A percentile compares a stretch with the other conserved stretches of the same genome.
These are phyloP conservation scores for Amblyornis subalaris DNA, from an alignment of 2,113 vertebrate species.

Conservation along the genomic window DNA sequence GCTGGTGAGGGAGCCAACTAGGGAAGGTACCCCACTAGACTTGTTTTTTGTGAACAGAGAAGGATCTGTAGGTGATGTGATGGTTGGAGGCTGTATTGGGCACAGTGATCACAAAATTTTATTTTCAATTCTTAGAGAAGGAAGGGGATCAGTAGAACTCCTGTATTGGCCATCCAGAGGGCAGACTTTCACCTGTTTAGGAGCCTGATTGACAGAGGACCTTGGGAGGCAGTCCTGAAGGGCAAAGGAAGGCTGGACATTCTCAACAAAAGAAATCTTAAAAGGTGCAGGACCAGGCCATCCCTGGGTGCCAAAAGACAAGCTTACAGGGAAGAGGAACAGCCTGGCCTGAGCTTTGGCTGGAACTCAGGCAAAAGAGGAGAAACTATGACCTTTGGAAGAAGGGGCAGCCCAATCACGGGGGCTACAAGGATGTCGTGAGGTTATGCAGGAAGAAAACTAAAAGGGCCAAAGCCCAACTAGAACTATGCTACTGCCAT, in stretches of 20 bases:
- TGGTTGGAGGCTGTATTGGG: not conserved
- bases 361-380: not conserved
- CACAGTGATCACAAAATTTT: rapidly evolving
- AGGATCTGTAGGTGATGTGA: not conserved
- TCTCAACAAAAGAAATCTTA: not conserved
- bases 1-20: not conserved
- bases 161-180: not conserved
- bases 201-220: not conserved
- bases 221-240: not conserved
- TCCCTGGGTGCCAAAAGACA: not conserved
- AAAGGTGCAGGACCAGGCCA: not conserved
- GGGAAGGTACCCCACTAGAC: not conserved
- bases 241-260: not conserved
- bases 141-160: rapidly evolving
- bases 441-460: not conserved
- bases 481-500: not conserved
- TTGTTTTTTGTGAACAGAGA: not conserved
- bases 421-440: rapidly evolving
- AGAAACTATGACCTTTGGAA: not conserved
- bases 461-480: not conserved
- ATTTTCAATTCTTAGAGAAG: not conserved
- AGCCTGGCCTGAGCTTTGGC: not conserved
- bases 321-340: not conserved
- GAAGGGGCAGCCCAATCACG: not conserved
- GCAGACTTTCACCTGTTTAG: not conserved